Evolutionary conservation across 2,113 vertebrate species (phyloP), one percentile per base, ranked within the genome.

Genomic region (Gymnorhina tibicen): DNA sequence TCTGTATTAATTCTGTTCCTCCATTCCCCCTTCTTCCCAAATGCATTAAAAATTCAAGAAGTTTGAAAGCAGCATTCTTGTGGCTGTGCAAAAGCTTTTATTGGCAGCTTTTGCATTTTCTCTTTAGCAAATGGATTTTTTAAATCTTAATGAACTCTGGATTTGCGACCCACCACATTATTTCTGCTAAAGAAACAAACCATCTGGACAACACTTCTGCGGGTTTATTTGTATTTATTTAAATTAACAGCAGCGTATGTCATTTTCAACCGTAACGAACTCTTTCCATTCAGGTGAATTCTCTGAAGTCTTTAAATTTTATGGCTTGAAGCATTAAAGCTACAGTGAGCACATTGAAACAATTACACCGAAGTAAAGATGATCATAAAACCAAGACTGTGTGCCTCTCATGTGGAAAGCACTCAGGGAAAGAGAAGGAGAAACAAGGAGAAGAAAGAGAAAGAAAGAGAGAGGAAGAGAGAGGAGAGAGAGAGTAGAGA

Each of bases 291-390:
- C 76, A 94, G 72, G 92, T 97, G 93, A 96, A 94, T 93, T 92
- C 89, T 96, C 94, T 96, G 33, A 80, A 91, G 84, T 88, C 75
- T 95, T 97, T 87, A 94, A 96, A 95, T 68, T 96, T 96, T 94
- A 97, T 82, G 62, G 46, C 53, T 93, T 88, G 66, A 86, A 73
- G 22, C 89, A 93, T 79, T 93, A 95, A 92, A 95, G 53, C 81
- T 72, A 67, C 44, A 91, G 83, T 42, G 72, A 92, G 46, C 78
- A 96, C 85, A 93, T 14, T 93, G 92, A 93, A 91, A 76, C 82
- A 92, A 93, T 96, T 97, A 96, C 20, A 70, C 69, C 28, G 50
- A 88, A 66, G 52, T 82, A 80, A 95, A 93, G 18, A 46, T 49
- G 80, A 37, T 70, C 63, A 52, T 96, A 95, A 96, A 96, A 74